These are phyloP conservation scores for Cyclopterus lumpus DNA, from an alignment of 2,797 vertebrate genomes.

Conservation along the genomic window DNA sequence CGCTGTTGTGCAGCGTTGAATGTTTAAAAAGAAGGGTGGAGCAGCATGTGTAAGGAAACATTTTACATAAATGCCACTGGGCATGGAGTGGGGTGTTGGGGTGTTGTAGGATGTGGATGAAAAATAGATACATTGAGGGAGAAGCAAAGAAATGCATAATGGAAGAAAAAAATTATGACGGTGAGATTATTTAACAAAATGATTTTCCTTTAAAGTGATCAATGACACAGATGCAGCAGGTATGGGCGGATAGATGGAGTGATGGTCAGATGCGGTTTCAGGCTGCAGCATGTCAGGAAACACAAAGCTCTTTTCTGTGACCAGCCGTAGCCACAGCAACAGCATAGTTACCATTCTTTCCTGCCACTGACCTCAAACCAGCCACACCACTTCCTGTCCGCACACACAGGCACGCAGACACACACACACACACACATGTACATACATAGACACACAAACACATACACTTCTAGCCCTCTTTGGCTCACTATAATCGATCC, in stretches of 20 bases:
- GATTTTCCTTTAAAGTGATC: slow-evolving; percentile 21
- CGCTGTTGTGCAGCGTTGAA: slow-evolving; percentile 78
- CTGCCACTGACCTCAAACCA: slow-evolving; percentile 84
- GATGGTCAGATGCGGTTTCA: slow-evolving; percentile 77
- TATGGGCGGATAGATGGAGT: slow-evolving; percentile 45
- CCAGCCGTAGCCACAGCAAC: slow-evolving; percentile 80
- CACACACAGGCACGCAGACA: slow-evolving; percentile 55
- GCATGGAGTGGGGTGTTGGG: slow-evolving; percentile 54
- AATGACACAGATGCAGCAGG: slow-evolving; percentile 27
- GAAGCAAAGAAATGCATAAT: not conserved
- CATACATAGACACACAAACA: slow-evolving; percentile 53
- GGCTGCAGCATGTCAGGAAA: slow-evolving; percentile 79
- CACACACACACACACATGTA: slow-evolving; percentile 54
- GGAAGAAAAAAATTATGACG: not conserved
- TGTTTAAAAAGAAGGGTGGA: slow-evolving; percentile 87
- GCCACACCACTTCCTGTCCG: slow-evolving; percentile 83
- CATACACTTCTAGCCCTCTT: slow-evolving; percentile 50
- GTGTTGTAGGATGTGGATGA: slow-evolving; percentile 38
- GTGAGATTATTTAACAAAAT: slow-evolving; percentile 12
- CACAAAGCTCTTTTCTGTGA: slow-evolving; percentile 77
- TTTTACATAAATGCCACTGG: slow-evolving; percentile 80
- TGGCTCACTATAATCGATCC: slow-evolving; percentile 61
- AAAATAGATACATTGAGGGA: slow-evolving; percentile 19
- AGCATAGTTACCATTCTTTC: slow-evolving; percentile 87
- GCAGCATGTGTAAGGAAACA: slow-evolving; percentile 81